phyloP scores from a whole-genome alignment of 2,888 invertebrate genomes.

The Alitta virens region DNA sequence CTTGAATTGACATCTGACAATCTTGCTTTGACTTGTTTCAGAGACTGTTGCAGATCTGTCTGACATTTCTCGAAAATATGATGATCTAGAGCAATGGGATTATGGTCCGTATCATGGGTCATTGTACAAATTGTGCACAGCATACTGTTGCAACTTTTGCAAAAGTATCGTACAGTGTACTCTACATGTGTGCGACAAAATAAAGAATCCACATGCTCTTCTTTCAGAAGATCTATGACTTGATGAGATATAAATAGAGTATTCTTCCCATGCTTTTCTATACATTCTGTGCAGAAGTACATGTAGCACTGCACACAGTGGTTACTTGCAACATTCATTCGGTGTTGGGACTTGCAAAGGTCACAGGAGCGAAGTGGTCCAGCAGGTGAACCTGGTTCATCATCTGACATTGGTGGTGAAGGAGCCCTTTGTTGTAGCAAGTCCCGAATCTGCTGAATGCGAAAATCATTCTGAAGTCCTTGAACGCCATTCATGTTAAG shows the following conservation, averaged over 20 bases:
- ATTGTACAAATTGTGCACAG: constrained; percentile 32
- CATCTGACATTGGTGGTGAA: constrained; percentile 3
- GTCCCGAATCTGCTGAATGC: constrained; percentile 31
- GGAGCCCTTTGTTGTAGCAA: constrained; percentile 16
- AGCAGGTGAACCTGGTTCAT: constrained; percentile 6
- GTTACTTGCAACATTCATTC: constrained; percentile 3
- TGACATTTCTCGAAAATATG: constrained; percentile 23
- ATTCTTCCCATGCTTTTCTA: constrained; percentile 25
- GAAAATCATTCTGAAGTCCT: constrained; percentile 52
- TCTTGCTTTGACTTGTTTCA: constrained; percentile 14
- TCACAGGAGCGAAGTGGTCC: constrained; percentile 17
- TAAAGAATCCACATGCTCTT: constrained; percentile 11
- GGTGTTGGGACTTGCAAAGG: constrained; percentile 23
- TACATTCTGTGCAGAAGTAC: constrained; percentile 27
- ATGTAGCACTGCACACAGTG: constrained; percentile 31
- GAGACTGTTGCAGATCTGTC: constrained; percentile 17
- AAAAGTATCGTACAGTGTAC: constrained; percentile 28
- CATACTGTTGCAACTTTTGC: constrained; percentile 24
- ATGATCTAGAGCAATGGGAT: constrained; percentile 26
- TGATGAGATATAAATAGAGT: constrained; percentile 27
- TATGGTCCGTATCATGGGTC: constrained; percentile 26
- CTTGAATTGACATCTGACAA: constrained; percentile 23
- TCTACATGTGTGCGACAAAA: constrained; percentile 27
- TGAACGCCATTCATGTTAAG: constrained; percentile 49
- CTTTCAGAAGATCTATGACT: constrained; percentile 20